Base-by-base conservation (phyloP, 2,113 vertebrate genomes). In the Hystrix brachyura region DNA sequence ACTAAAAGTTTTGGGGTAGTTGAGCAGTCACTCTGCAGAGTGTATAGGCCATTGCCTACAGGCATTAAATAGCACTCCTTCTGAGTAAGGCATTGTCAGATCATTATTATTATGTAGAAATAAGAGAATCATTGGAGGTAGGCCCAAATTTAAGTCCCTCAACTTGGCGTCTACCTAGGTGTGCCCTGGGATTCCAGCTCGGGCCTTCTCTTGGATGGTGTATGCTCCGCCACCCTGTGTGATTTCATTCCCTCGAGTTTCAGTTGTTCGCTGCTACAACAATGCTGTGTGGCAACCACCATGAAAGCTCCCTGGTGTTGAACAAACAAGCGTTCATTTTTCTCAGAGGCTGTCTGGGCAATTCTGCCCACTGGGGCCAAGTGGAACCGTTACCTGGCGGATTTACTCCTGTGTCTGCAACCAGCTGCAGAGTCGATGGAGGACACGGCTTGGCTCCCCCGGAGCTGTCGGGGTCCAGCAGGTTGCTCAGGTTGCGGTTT, bases 251-350 rank as follows among this genome's bases (percentile, higher is more conserved):
- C 23, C 3, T 38, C 34, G 76, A 65, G 59, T 21, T 55, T 72
- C 85, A 79, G n/a, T 81, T 80, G 23, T 87, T 46, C 78, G 46
- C 53, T 93, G 69, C 29, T 23, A 95, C 43, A 82, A 15, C n/a
- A 67, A 51, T n/a, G 14, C 38, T 76, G 29, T 67, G 4, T 8
- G 74, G 81, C 29, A 88, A n/a, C 43, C 27, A 92, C n/a, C 23
- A 64, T 4, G 10, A 86, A 80, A 71, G 18, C 32, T 81, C 64
- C 85, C 13, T 60, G 27, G 2, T 17, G 74, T 74, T 19, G 7
- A 85, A 67, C 11, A 91, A 91, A 87, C 46, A 82, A 82, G 80
- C 29, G 72, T 86, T 74, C 23, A 80, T 19, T 72, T 60, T 93
- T 55, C 17, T 5, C 55, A 13, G 27, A 83, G 53, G 59, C 21